A percentile compares a stretch with the other conserved stretches of the same genome.
phyloP scores from a whole-genome alignment of 2,888 invertebrate genomes.

The Arrhopalites spinosus region DNA sequence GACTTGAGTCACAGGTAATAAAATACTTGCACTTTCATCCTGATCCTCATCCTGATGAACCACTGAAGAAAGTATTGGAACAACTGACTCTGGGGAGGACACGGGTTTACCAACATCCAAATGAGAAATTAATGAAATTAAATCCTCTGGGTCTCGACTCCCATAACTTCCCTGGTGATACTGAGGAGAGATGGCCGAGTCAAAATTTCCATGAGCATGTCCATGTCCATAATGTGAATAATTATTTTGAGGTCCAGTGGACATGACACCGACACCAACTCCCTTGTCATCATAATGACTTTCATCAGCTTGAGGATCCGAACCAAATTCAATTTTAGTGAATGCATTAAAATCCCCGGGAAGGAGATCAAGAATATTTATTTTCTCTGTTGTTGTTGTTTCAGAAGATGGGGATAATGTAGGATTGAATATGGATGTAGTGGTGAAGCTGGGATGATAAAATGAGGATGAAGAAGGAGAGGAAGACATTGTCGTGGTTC shows the following conservation, averaged over 20 bases:
- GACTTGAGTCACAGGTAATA: conserved; percentile 13
- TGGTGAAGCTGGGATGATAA: neutral
- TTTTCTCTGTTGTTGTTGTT: conserved; percentile 5
- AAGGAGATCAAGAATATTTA: conserved; percentile 54
- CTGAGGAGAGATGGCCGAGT: neutral
- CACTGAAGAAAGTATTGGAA: no score
- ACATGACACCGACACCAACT: neutral
- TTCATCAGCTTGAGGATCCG: neutral
- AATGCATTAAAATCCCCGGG: conserved; percentile 51
- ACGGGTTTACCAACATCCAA: conserved; percentile 3
- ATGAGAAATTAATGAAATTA: conserved; percentile 14
- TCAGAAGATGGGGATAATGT: neutral
- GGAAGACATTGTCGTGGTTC: neutral
- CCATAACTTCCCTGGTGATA: neutral
- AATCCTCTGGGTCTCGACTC: conserved; percentile 2
- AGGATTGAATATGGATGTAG: neutral
- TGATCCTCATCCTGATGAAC: neutral
- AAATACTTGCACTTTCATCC: neutral
- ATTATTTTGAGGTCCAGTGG: neutral
- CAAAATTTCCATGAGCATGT: neutral
- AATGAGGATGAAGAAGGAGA: no score
- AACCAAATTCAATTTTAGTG: conserved; percentile 48
- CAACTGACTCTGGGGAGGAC: no score
- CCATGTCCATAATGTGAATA: neutral
- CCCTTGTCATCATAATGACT: neutral